Evolutionary conservation across 2,113 vertebrate species (phyloP).

Genomic region (Caracal caracal): DNA sequence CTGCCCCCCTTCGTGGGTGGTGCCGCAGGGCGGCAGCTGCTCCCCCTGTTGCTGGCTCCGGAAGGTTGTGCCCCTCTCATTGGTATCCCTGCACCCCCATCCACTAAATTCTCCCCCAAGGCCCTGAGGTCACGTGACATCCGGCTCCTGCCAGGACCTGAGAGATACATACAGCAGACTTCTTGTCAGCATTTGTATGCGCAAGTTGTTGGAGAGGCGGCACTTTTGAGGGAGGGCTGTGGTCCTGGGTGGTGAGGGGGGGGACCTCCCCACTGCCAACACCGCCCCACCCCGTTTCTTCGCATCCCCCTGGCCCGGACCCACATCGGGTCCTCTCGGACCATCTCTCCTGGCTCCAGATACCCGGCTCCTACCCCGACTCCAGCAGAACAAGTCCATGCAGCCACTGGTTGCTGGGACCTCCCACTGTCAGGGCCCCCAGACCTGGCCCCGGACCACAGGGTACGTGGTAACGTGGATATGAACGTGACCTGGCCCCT

Average conservation of each 20-base stretch:
- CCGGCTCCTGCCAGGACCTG: neutral
- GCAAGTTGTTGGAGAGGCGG: neutral
- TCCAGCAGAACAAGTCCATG: neutral
- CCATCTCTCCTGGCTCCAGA: neutral
- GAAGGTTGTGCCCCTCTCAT: rapidly evolving
- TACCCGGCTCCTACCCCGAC: neutral
- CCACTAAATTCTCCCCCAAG: neutral
- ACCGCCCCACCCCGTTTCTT: neutral
- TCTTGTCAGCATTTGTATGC: neutral
- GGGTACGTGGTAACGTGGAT: neutral
- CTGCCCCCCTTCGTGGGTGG: rapidly evolving
- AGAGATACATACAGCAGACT: neutral
- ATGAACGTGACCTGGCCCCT: neutral
- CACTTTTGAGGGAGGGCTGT: neutral
- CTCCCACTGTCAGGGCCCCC: neutral
- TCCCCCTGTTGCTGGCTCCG: neutral
- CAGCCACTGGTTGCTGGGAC: rapidly evolving
- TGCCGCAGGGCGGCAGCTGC: too few relatives aligned
- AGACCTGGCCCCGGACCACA: neutral
- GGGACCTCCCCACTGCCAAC: rapidly evolving
- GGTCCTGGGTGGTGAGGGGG: rapidly evolving
- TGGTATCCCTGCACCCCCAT: neutral
- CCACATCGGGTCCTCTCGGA: neutral
- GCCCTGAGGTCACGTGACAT: too few relatives aligned
- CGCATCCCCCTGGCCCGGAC: neutral